These are phyloP conservation scores for Vimba vimba DNA, from an alignment of 2,113 vertebrate genomes.

Conservation along the genomic window DNA sequence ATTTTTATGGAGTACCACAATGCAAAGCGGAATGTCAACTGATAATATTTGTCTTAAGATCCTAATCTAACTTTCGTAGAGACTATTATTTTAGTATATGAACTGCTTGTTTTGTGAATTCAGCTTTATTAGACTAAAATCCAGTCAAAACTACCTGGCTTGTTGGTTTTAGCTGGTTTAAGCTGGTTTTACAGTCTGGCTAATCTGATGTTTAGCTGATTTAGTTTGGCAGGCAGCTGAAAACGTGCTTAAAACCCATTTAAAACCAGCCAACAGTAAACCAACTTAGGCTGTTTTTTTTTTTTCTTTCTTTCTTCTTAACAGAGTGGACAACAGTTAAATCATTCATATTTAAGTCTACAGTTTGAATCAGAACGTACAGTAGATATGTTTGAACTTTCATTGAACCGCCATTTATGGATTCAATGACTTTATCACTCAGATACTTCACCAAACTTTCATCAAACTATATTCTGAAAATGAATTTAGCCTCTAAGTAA, in stretches of 20 bases:
- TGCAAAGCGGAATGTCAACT: slow-evolving; percentile 49
- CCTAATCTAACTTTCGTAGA: neutral
- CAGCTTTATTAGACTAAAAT: neutral
- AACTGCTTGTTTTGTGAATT: neutral
- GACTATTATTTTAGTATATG: neutral
- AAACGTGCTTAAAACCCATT: neutral
- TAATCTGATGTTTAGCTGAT: neutral
- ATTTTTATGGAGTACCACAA: slow-evolving; percentile 34
- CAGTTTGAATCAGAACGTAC: neutral
- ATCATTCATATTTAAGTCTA: neutral
- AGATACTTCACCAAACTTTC: neutral
- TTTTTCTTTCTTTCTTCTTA: neutral
- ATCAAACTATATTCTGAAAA: neutral
- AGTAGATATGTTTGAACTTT: neutral
- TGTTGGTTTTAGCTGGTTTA: neutral
- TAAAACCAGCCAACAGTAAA: neutral
- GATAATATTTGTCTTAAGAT: slow-evolving; percentile 29
- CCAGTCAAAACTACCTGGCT: neutral
- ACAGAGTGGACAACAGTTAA: neutral
- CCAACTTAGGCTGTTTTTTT: neutral
- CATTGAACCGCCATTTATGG: neutral
- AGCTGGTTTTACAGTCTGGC: neutral
- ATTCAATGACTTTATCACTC: neutral
- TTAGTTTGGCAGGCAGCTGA: neutral
- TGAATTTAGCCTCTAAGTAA: neutral